Base-by-base conservation (phyloP, 2,797 vertebrate species). In the Myotis myotis region DNA sequence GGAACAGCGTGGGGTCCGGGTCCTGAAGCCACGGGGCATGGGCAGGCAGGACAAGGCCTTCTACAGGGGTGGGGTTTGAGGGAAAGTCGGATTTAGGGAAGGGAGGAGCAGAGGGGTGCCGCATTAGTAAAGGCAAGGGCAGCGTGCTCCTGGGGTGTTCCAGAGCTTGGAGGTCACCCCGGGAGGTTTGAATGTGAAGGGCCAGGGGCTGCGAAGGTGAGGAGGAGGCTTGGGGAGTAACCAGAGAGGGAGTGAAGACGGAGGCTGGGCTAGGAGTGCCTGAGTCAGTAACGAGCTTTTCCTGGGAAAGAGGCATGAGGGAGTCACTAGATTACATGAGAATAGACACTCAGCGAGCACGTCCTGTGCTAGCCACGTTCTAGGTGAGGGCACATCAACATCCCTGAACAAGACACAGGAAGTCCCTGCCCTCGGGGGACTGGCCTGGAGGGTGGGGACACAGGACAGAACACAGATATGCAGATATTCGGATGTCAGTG, bases 311-410 rank as follows among this genome's bases (percentile, higher is more conserved):
- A 60, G 60, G 53, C 1, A 12, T 4, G 13, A 47, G 2, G 5
- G 0, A 11, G 20, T 22, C 23, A 9, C 9, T 8, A 11, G 38
- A 49, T 20, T 38, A 57, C 3, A 4, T 0, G 11, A 75, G 30
- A 3, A 6, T 66, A 22, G 17, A 8, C 47, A 7, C 51, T 82
- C 49, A 13, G 25, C 4, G 20, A 68, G 66, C n/a, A n/a, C 1
- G 6, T 15, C 7, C 28, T 76, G 5, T 70, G 47, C 78, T 30
- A 23, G 23, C 36, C 20, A 64, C 71, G 0, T 47, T 23, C 38
- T 55, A 68, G 74, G 57, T 53, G 70, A 23, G 1, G 38, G 75
- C 71, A 36, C 41, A 4, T 51, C 60, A 36, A 8, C 25, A 4
- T 10, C 38, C 3, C n/a, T 20, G 70, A 92, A 16, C 51, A 53